Conservation (phyloP, 2,113 vertebrate genomes). For the Chaenogobius annularis region DNA sequence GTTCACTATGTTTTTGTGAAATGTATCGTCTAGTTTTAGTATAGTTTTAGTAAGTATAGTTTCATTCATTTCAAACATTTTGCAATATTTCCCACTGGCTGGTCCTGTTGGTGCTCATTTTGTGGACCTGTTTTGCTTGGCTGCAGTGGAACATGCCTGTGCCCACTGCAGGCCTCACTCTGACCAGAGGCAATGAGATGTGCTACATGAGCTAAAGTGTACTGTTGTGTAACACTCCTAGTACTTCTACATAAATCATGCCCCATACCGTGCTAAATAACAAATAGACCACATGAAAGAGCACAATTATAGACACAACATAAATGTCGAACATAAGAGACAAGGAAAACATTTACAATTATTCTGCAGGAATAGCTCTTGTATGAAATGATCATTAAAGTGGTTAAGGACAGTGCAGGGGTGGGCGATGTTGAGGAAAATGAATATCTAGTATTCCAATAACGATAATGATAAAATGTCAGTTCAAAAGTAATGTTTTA, state of each 20-base stretch:
- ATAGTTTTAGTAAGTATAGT: background rate
- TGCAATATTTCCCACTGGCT: background rate
- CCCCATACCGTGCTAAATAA: background rate
- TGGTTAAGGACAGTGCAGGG: too few species aligned
- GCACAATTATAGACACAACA: background rate
- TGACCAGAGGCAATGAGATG: constrained; percentile 5
- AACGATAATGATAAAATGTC: too few species aligned
- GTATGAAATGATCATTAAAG: too few species aligned
- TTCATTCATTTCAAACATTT: background rate
- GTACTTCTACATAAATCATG: background rate
- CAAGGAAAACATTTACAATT: background rate
- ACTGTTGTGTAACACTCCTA: constrained; percentile 7
- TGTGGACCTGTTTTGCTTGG: background rate
- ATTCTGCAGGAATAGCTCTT: background rate
- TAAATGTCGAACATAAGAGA: background rate
- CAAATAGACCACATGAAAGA: background rate
- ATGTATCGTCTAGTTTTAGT: too few species aligned
- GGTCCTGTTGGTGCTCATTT: background rate
- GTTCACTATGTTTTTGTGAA: too few species aligned
- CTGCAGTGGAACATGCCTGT: constrained; percentile 1
- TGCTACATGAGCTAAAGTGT: constrained; percentile 6
- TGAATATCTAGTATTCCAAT: too few species aligned
- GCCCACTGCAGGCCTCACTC: background rate
- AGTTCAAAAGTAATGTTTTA: too few species aligned
- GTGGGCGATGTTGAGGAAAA: too few species aligned